Evolutionary conservation across 1,140 invertebrate species (phyloP).

Genomic region (Zaprionus tsacasi): DNA sequence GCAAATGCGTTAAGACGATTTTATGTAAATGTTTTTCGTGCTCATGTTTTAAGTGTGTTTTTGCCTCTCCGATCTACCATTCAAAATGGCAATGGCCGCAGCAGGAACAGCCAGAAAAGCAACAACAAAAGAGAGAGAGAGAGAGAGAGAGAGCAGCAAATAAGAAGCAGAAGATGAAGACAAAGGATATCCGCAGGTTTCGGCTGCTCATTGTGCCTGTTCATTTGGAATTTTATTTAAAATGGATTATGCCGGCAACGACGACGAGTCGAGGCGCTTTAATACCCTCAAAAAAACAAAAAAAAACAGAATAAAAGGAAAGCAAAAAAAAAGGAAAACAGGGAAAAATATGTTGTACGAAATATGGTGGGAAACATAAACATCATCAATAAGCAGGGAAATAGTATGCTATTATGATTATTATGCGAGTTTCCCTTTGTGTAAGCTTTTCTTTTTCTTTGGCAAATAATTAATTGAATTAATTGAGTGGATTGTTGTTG

Average conservation of each 20-base stretch:
- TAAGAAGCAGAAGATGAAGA: conserved; percentile 5
- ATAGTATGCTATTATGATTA: conserved; percentile 1
- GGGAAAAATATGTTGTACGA: neutral
- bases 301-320: neutral
- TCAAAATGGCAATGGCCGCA: conserved; percentile 64
- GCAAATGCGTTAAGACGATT: conserved; percentile 82
- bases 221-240: conserved; percentile 82
- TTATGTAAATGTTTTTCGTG: conserved; percentile 82
- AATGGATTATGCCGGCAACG: conserved; percentile 72
- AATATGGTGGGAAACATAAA: neutral
- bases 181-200: conserved; percentile 42
- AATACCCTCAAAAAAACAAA: conserved; percentile 28
- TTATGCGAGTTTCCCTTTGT: neutral
- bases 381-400: neutral
- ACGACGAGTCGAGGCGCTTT: conserved; percentile 1
- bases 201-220: conserved; percentile 59
- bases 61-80: conserved; percentile 56
- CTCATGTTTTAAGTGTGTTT: conserved; percentile 83
- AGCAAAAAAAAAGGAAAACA: neutral
- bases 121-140: neutral
- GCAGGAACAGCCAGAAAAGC: conserved; percentile 31
- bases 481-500: neutral
- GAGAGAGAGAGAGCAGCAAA: neutral
- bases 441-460: neutral
- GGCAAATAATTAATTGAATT: conserved; percentile 1